Base-by-base conservation (phyloP, 2,888 invertebrate genomes). In the Rotaria sp. region DNA sequence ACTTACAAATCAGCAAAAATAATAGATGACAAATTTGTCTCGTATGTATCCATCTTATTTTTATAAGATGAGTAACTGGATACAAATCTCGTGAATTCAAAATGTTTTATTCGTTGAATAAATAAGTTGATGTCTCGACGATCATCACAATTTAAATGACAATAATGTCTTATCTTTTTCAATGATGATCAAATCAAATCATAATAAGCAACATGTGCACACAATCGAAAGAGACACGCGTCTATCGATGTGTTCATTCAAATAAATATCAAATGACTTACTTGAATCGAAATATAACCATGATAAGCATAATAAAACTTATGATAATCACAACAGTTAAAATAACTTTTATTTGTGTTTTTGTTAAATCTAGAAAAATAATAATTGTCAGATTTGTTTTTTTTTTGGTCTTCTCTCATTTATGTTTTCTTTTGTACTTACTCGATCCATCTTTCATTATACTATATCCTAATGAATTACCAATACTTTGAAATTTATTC, bases 201-300 rank as follows among this genome's bases (percentile, higher is more conserved):
- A 55, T 18, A 35, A 30, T 67, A 35, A 35, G 15, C 38, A 5
- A 67, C 67, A 35, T 67, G 18, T 67, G 15, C 0, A 55, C 10
- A 55, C 1, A 8, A 55, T 67, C 35, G 35, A 67, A 13, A 59
- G 26, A 59, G 26, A 59, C 13, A 21, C 3, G 24, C 24, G 7
- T 24, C 24, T 52, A 24, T 52, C 4, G 24, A 5, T 52, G 52
- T 52, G 52, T 24, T 52, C 24, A 52, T 67, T 30, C 67, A 67
- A 7, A 57, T 7, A 10, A 21, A 74, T 38, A 38, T 8, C 2
- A 80, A 13, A 80, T 45, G n/a, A 80, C 80, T 80, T 15, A 80
- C 80, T 80, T 80, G 15, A 80, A 80, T 80, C 45, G 26, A 45
- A 80, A 80, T 80, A 80, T 80, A 21, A n/a, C 45, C 26, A 80